Evolutionary conservation across 2,888 invertebrate species (phyloP).

Genomic region (Thymelicus acteon): DNA sequence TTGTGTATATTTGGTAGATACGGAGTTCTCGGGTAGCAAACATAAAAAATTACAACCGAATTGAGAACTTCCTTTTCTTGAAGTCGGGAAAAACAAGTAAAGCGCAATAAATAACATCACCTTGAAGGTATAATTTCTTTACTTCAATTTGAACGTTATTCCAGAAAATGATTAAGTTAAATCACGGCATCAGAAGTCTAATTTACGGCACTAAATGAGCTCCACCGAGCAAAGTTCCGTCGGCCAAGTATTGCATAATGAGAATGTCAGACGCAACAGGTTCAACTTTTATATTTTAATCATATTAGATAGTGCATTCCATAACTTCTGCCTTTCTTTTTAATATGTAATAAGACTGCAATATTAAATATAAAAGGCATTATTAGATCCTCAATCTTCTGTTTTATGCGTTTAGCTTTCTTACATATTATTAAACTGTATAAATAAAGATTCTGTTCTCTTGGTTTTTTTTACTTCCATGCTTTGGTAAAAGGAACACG

Average conservation of each 20-base stretch:
- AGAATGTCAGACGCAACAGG: conserved; percentile 37
- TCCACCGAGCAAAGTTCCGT: conserved; percentile 28
- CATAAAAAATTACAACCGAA: no score
- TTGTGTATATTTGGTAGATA: no score
- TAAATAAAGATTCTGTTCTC: no score
- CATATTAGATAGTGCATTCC: conserved; percentile 17
- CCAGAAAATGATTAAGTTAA: conserved; percentile 31
- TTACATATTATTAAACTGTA: no score
- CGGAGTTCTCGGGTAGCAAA: no score
- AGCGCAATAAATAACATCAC: no score
- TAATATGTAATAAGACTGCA: background rate
- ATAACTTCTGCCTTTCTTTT: background rate
- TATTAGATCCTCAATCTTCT: no score
- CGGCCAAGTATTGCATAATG: conserved; percentile 36
- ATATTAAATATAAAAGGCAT: background rate
- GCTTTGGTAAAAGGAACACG: no score
- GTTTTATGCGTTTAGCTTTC: no score
- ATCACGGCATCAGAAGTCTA: conserved; percentile 33
- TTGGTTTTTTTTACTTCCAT: no score
- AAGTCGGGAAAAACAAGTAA: no score
- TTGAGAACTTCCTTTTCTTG: no score
- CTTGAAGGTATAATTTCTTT: conserved; percentile 23
- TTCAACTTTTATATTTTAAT: conserved; percentile 31
- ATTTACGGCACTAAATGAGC: conserved; percentile 37
- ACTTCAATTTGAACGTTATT: conserved; percentile 23